These are phyloP conservation scores for Alethe castanea DNA, from an alignment of 2,113 vertebrate genomes.

Conservation along the genomic window DNA sequence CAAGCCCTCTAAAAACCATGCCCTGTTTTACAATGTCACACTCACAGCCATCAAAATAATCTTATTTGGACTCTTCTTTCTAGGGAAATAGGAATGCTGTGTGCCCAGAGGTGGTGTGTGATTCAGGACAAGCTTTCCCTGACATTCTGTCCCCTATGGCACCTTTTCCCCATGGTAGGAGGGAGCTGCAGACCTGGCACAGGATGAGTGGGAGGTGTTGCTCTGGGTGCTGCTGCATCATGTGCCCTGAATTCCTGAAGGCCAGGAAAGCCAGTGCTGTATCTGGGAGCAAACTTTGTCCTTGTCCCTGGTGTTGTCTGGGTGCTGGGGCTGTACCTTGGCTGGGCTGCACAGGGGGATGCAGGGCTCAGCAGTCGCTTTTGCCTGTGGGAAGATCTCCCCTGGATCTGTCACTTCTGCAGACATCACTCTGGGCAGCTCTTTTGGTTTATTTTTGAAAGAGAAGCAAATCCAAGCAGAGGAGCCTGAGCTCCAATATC, in stretches of 20 bases:
- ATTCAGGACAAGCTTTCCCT: neutral
- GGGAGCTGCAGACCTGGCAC: neutral
- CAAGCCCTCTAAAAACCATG: neutral
- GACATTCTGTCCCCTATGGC: rapidly evolving
- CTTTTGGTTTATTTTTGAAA: neutral
- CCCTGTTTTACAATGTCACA: neutral
- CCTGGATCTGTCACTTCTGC: neutral
- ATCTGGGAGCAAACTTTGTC: neutral
- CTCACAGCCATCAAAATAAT: neutral
- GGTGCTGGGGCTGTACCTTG: neutral
- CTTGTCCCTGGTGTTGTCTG: neutral
- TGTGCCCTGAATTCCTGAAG: neutral
- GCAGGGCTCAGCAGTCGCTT: rapidly evolving
- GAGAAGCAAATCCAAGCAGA: neutral
- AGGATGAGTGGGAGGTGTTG: neutral
- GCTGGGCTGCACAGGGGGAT: neutral
- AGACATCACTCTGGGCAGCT: neutral
- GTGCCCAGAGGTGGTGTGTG: neutral
- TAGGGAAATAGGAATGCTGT: neutral
- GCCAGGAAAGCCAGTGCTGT: neutral
- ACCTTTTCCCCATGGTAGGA: neutral
- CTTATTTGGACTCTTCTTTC: neutral
- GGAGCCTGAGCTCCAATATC: neutral
- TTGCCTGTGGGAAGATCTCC: neutral
- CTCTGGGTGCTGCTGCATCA: rapidly evolving